Evolutionary conservation across 2,888 invertebrate genomes (phyloP).

Genomic region (Drosophila nr. perissopoda): DNA sequence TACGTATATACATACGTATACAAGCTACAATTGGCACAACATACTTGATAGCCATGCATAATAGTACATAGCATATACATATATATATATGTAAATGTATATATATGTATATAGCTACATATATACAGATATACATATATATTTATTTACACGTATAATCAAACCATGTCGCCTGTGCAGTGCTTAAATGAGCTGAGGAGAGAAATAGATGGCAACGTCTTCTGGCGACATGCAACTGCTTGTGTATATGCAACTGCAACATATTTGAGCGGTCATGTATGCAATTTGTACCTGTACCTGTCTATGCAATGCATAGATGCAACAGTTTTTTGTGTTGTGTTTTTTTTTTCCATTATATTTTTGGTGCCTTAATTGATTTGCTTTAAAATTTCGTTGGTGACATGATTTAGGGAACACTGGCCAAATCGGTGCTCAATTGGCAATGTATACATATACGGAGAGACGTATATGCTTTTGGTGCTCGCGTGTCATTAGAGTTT

Average conservation of each 20-base stretch:
- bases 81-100: constrained; percentile 18
- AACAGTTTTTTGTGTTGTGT: constrained; percentile 32
- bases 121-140: constrained; percentile 19
- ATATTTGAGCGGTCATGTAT: constrained; percentile 22
- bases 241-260: constrained; percentile 6
- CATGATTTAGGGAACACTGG: constrained; percentile 41
- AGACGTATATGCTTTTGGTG: constrained; percentile 25
- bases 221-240: constrained; percentile 24
- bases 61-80: constrained; percentile 11
- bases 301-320: constrained; percentile 25
- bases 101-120: constrained; percentile 13
- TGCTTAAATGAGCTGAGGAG: constrained; percentile 4
- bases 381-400: constrained; percentile 51
- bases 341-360: constrained; percentile 1
- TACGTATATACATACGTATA: constrained; percentile 18
- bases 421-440: constrained; percentile 9
- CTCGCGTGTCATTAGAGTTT: constrained; percentile 47
- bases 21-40: constrained; percentile 23
- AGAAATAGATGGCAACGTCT: neutral
- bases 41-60: constrained; percentile 40
- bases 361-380: constrained; percentile 68
- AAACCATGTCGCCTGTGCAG: constrained; percentile 40
- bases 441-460: neutral
- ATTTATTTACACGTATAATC: constrained; percentile 20
- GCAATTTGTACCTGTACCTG: constrained; percentile 31